These are phyloP conservation scores for Acanthochromis polyacanthus DNA, from an alignment of 2,113 vertebrate genomes.

Conservation along the genomic window DNA sequence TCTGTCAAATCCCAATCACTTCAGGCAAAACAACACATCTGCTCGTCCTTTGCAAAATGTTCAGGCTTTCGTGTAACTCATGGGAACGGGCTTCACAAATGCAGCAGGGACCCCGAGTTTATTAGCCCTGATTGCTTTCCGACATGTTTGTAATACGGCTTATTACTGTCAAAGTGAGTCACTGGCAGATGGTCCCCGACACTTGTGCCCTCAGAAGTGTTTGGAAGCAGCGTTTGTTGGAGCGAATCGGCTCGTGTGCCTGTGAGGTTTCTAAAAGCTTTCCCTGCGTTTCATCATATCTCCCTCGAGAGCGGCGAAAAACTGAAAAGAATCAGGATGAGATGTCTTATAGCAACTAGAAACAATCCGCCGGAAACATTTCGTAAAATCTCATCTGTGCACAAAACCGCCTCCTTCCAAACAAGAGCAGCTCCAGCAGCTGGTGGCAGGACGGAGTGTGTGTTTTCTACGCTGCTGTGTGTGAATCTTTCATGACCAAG, in stretches of 20 bases:
- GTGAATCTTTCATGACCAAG: conserved; percentile 74
- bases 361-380: background rate
- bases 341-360: background rate
- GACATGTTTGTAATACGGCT: conserved; percentile 31
- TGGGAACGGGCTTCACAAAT: conserved; percentile 16
- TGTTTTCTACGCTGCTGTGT: conserved; percentile 6
- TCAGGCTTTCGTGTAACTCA: conserved; percentile 4
- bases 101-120: conserved; percentile 9
- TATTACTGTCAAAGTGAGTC: conserved; percentile 48
- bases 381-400: background rate
- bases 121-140: conserved; percentile 4
- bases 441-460: conserved; percentile 12
- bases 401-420: background rate
- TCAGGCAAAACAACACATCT: background rate
- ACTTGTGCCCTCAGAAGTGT: conserved; percentile 25
- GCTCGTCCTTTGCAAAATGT: background rate
- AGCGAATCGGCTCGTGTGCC: conserved; percentile 30
- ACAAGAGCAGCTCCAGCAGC: background rate
- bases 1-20: background rate
- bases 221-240: conserved; percentile 5
- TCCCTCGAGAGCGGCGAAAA: background rate
- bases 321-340: background rate
- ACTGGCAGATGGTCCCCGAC: conserved; percentile 64
- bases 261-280: conserved; percentile 30
- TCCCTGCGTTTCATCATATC: conserved; percentile 16